Evolutionary conservation across 2,888 invertebrate genomes (phyloP).

Genomic region (Drosophila nigricruria): DNA sequence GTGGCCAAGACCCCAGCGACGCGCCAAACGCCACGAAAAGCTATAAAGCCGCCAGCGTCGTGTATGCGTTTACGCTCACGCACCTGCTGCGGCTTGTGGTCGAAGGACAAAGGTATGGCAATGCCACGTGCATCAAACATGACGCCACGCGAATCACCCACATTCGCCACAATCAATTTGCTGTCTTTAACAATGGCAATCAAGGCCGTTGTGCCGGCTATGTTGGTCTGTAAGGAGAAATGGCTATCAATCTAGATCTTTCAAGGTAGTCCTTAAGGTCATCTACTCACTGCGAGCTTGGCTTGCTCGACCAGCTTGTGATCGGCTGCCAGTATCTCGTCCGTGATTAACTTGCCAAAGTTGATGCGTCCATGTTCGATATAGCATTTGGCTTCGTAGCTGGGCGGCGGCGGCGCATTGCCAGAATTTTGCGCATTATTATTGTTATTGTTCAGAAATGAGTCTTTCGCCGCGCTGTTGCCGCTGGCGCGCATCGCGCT

Average conservation of each 20-base stretch:
- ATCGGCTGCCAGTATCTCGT: slow-evolving; percentile 95
- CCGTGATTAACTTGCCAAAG: slow-evolving; percentile 92
- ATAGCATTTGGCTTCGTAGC: slow-evolving; percentile 87
- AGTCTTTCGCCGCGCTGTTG: slow-evolving; percentile 75
- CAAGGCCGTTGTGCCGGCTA: slow-evolving; percentile 95
- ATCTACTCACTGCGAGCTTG: slow-evolving; percentile 88
- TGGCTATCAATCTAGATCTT: neutral
- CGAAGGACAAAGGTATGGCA: slow-evolving; percentile 96
- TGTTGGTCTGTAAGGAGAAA: slow-evolving; percentile 86
- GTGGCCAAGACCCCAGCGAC: slow-evolving; percentile 98
- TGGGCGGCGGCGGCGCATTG: slow-evolving; percentile 79
- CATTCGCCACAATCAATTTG: slow-evolving; percentile 96
- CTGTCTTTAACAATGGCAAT: slow-evolving; percentile 94
- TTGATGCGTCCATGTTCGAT: slow-evolving; percentile 91
- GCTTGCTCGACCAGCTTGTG: slow-evolving; percentile 92
- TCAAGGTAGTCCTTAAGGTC: too few relatives aligned
- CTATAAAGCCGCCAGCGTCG: slow-evolving; percentile 97
- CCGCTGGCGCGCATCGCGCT: slow-evolving; percentile 81
- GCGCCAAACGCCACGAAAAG: slow-evolving; percentile 98
- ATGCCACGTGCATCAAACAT: slow-evolving; percentile 96
- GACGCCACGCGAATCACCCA: slow-evolving; percentile 98
- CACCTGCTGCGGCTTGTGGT: slow-evolving; percentile 98
- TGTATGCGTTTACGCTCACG: slow-evolving; percentile 96
- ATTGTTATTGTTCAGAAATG: slow-evolving; percentile 78
- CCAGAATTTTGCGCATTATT: slow-evolving; percentile 65